Evolutionary conservation across 1,140 invertebrate genomes (phyloP), one percentile per base, ranked within the genome.

Genomic region (Drosophila takahashii): DNA sequence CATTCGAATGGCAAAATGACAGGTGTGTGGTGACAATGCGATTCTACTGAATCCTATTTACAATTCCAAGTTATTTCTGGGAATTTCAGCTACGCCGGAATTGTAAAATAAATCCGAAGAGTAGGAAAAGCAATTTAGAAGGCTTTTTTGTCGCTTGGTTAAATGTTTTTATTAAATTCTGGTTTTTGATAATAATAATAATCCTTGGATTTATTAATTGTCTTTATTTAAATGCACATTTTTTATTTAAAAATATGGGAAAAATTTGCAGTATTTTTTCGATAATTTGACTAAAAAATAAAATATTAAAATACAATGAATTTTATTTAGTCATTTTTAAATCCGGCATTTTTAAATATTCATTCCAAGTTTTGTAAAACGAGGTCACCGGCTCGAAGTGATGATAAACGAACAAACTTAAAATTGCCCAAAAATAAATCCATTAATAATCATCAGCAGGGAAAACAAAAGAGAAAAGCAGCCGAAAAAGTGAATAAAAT

Each of bases 381-480:
- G 9, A 36, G 60, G n/a, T 15, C n/a, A 50, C n/a, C 13, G 22
- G 1, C 18, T 45, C 57, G n/a, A 41, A 42, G 37, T 27, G 41
- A 61, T 44, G 41, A 36, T 36, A 45, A 36, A 26, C 32, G 22
- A 45, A 62, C 1, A 16, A 62, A 64, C 29, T 64, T 47, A 26
- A 67, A 67, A 69, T 15, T 67, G 15, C 45, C 13, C 22, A 16
- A 54, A 39, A 47, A 56, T 34, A 57, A 70, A 36, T 70, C 64
- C 66, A 70, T 70, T 70, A 70, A 70, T 70, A 70, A 70, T 70
- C 51, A 70, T 70, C 66, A 57, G 66, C 34, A 6, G 36, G 26
- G 4, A 11, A 45, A 36, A 48, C 22, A 50, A 50, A 27, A 16
- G n/a, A 37, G 36, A 36, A 39, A 22, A 4, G 45, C 26, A 41